Evolutionary conservation across 2,113 vertebrate species (phyloP), one percentile per base, ranked within the genome.

Genomic region (Sorex araneus): DNA sequence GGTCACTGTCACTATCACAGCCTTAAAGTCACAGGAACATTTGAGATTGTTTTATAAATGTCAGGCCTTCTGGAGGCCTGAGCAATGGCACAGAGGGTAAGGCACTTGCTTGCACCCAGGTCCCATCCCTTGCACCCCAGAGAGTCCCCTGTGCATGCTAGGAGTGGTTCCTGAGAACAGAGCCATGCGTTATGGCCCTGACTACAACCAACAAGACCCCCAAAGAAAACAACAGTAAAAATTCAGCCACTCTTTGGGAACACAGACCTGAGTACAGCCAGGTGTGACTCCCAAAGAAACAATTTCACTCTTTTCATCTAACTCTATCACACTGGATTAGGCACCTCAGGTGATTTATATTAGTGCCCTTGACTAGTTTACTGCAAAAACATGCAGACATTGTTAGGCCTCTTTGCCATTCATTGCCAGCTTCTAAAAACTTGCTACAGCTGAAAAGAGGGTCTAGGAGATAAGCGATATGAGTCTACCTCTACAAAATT

Each of bases 341-440:
- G 85, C 32, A 75, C 15, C 11, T 19, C 12, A 13, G 21, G 47
- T 6, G 3, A 95, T 73, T 66, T 71, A 60, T 1, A 45, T 25
- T 21, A n/a, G 27, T 32, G 13, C 30, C 27, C 32, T 18, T 80
- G 63, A 57, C 4, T n/a, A 54, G 71, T 78, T 82, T 77, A 57
- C 32, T 0, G 1, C 30, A 76, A 90, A 93, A 36, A 89, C 70
- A 57, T 12, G 19, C 1, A 0, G 23, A 69, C 47, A 25, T n/a
- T 71, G 4, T 47, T 82, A n/a, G 10, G 45, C 43, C 34, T 25
- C 50, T 83, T 50, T 64, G 6, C 70, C 27, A 69, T 1, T 74
- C 57, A 75, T 57, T 70, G 25, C 66, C 69, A 86, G 67, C 45
- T 84, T 75, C 43, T 90, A 83, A 23, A 64, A 89, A 86, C 27